Percentiles rank a stretch among this genome's conserved stretches.
Conservation (phyloP, 2,113 vertebrate species). For the Orientallactaga bullata region DNA sequence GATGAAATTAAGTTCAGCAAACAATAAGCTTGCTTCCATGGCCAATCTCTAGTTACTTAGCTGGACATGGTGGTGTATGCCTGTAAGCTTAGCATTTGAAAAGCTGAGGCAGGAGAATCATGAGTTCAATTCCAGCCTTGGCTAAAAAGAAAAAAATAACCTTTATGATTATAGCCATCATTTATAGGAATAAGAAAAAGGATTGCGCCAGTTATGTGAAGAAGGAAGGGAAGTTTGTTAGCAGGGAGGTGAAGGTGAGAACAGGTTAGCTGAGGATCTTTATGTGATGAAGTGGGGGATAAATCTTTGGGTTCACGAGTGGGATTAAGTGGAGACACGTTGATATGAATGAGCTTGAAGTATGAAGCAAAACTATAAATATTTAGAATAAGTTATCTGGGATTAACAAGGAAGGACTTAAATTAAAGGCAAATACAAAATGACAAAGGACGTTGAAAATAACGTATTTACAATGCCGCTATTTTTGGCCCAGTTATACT, state of each 20-base stretch:
- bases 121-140: background rate
- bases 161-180: background rate
- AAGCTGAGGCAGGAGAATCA: too few species aligned
- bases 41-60: too few species aligned
- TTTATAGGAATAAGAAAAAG: background rate
- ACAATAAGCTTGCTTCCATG: background rate
- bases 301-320: background rate
- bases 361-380: background rate
- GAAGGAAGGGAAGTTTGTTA: background rate
- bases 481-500: background rate
- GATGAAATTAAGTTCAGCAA: background rate
- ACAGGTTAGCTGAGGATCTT: background rate
- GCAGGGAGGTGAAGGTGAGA: background rate
- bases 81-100: too few species aligned
- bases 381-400: background rate
- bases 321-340: background rate
- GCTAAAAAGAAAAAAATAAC: conserved; percentile 2
- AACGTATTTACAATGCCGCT: background rate
- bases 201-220: background rate
- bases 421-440: background rate
- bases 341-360: background rate
- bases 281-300: background rate
- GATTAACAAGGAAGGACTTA: background rate
- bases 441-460: background rate
- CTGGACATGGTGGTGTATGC: too few species aligned